Conservation (phyloP, 2,113 vertebrate species). For the Tragelaphus strepsiceros region DNA sequence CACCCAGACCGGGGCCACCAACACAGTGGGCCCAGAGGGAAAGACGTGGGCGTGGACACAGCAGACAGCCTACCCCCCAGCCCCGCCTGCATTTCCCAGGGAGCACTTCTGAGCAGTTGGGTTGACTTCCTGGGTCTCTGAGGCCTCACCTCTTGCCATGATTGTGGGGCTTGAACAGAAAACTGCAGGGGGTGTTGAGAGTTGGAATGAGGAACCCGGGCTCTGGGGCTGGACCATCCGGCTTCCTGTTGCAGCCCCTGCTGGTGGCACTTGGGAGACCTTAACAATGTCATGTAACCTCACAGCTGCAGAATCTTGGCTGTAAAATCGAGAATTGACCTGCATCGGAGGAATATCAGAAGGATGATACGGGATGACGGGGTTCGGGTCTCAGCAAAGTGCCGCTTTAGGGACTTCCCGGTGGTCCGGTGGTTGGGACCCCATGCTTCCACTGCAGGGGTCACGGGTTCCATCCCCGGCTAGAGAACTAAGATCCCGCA, state of each 20-base stretch:
- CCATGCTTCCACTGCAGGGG: neutral
- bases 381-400: neutral
- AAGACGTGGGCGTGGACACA: neutral
- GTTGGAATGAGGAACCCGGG: neutral
- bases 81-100: rapidly evolving
- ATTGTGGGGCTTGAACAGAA: neutral
- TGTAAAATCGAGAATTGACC: neutral
- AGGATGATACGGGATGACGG: neutral
- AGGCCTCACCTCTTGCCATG: neutral
- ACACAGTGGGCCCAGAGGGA: neutral
- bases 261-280: neutral
- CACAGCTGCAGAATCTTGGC: neutral
- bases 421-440: neutral
- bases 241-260: neutral
- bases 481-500: neutral
- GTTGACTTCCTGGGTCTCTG: neutral
- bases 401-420: neutral
- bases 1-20: neutral
- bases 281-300: neutral
- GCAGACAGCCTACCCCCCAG: neutral
- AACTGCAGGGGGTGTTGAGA: neutral
- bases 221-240: neutral
- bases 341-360: neutral
- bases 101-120: neutral
- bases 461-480: neutral